phyloP scores from a whole-genome alignment of 2,113 vertebrate genomes.

The Lampris incognitus region DNA sequence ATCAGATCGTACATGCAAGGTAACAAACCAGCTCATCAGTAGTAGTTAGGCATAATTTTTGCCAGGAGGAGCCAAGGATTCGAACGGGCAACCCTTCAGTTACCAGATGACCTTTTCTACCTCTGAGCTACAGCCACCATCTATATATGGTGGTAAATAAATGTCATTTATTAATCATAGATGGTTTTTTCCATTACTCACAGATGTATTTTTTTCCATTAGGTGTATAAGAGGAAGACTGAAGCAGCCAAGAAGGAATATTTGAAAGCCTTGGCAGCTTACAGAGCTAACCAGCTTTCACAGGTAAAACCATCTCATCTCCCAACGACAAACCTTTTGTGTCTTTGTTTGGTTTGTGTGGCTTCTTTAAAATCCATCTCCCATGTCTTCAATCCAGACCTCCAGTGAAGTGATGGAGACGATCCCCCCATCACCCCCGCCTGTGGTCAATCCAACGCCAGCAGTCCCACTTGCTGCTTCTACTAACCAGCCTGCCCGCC shows the following conservation, averaged over 20 bases:
- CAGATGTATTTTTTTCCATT: neutral
- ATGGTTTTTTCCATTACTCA: neutral
- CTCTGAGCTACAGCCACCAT: too few relatives aligned
- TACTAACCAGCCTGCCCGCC: slow-evolving; percentile 32
- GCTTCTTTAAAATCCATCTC: neutral
- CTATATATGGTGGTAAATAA: neutral
- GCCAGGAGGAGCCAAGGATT: too few relatives aligned
- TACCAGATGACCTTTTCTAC: too few relatives aligned
- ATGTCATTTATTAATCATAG: neutral
- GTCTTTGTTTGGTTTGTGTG: neutral
- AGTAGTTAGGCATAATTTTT: too few relatives aligned
- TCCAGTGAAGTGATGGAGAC: slow-evolving; percentile 72
- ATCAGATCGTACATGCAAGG: too few relatives aligned
- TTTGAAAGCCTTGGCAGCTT: slow-evolving; percentile 89
- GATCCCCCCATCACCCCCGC: slow-evolving; percentile 66
- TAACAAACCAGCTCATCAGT: too few relatives aligned
- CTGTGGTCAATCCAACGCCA: slow-evolving; percentile 3
- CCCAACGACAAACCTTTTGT: neutral
- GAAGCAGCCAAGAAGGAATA: slow-evolving; percentile 91
- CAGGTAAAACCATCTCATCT: slow-evolving; percentile 77
- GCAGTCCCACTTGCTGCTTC: slow-evolving; percentile 18
- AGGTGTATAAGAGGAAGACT: slow-evolving; percentile 91
- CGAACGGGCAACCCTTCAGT: too few relatives aligned
- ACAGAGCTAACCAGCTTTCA: slow-evolving; percentile 87
- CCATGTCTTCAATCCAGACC: slow-evolving; percentile 52